Evolutionary conservation across 2,113 vertebrate genomes (phyloP).

Genomic region (Ginglymostoma cirratum): DNA sequence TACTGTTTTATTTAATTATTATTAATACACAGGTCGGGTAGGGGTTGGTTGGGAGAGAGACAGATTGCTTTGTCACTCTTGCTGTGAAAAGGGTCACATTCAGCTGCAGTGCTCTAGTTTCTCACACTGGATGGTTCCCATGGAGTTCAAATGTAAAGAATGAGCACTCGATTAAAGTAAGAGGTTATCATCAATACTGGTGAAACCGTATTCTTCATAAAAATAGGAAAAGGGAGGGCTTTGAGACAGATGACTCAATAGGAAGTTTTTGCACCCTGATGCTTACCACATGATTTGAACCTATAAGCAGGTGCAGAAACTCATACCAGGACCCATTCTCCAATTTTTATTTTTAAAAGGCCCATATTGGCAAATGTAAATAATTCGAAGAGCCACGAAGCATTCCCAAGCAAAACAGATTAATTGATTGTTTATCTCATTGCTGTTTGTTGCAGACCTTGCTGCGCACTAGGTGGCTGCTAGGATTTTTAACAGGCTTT

Average conservation of each 20-base stretch:
- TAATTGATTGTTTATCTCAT: background rate
- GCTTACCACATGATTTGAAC: background rate
- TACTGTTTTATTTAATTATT: no score
- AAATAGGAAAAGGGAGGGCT: background rate
- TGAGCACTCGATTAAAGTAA: background rate
- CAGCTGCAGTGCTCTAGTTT: background rate
- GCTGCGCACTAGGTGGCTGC: background rate
- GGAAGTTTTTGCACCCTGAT: background rate
- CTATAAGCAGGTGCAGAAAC: background rate
- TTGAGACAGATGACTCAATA: background rate
- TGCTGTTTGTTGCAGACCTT: background rate
- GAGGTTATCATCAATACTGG: background rate
- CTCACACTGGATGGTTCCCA: background rate
- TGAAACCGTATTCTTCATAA: background rate
- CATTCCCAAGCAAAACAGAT: background rate
- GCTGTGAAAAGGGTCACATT: background rate
- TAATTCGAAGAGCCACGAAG: background rate
- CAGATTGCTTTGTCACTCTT: background rate
- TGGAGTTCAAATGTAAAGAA: background rate
- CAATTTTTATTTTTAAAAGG: background rate
- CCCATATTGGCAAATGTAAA: background rate
- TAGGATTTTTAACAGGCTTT: background rate
- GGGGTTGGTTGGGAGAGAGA: background rate
- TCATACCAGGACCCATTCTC: background rate
- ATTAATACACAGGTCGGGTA: background rate